A percentile compares a stretch with the other conserved stretches of the same genome.
Conservation (phyloP, 2,113 vertebrate species). For the Pontoporia blainvillei region DNA sequence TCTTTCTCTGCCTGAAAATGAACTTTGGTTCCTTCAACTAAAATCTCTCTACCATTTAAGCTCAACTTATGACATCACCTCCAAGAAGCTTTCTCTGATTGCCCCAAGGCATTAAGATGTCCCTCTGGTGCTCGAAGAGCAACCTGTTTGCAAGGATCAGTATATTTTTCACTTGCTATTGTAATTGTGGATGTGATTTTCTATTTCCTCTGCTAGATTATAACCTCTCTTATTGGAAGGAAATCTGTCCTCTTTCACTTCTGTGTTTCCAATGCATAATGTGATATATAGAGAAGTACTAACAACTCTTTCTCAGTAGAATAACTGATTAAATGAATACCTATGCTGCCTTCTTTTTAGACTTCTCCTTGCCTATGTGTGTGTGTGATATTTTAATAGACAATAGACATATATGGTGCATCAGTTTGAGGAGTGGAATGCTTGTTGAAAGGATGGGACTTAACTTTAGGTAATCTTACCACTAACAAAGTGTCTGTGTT, state of each 20-base stretch:
- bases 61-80: not conserved
- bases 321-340: not conserved
- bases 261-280: not conserved
- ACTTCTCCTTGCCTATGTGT: not conserved
- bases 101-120: not conserved
- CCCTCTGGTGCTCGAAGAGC: not conserved
- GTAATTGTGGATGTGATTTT: not conserved
- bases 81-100: not conserved
- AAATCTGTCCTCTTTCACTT: not conserved
- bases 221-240: not conserved
- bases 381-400: not conserved
- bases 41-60: not conserved
- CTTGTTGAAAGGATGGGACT: not conserved
- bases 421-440: not conserved
- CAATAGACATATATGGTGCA: not conserved
- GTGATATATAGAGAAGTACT: not conserved
- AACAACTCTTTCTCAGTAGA: not conserved
- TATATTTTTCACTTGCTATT: not conserved
- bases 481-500: not conserved
- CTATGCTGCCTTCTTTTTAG: not conserved
- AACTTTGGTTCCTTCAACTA: not conserved
- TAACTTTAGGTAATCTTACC: not conserved
- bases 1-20: not conserved
- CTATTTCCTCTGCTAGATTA: not conserved
- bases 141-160: not conserved